phyloP scores from a whole-genome alignment of 2,797 vertebrate species.

The Sebastes itinus region DNA sequence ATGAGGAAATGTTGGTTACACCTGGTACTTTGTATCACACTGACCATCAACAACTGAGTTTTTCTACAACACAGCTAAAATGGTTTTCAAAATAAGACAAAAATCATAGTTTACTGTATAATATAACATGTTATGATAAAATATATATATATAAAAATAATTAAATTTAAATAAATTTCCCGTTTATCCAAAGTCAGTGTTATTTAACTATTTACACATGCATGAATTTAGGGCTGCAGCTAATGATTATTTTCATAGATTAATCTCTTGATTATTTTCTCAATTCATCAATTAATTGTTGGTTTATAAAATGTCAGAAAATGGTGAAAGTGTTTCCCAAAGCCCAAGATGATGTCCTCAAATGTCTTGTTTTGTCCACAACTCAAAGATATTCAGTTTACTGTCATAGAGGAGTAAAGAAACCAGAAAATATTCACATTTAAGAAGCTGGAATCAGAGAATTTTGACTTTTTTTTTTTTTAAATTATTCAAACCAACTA shows the following conservation, averaged over 20 bases:
- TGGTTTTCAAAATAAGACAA: background rate
- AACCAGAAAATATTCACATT: no score
- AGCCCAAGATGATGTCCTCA: no score
- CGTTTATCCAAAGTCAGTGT: background rate
- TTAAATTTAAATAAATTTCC: no score
- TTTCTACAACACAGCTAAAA: background rate
- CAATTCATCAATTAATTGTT: background rate
- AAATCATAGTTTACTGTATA: background rate
- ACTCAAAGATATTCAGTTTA: no score
- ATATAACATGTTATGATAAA: background rate
- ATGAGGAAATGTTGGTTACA: slow-evolving; percentile 6
- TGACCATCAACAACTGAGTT: background rate
- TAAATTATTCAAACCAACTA: background rate
- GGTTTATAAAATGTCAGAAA: no score
- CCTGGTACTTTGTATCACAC: background rate
- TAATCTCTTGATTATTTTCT: no score
- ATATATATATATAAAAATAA: no score
- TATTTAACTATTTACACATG: background rate
- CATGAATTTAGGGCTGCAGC: background rate
- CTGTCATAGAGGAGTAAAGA: no score
- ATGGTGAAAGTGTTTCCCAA: no score
- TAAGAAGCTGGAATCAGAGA: no score
- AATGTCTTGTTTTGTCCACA: background rate
- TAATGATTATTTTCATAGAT: background rate
- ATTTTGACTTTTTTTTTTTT: no score